Conservation (phyloP, 1,140 invertebrate genomes). For the Aricia agestis region DNA sequence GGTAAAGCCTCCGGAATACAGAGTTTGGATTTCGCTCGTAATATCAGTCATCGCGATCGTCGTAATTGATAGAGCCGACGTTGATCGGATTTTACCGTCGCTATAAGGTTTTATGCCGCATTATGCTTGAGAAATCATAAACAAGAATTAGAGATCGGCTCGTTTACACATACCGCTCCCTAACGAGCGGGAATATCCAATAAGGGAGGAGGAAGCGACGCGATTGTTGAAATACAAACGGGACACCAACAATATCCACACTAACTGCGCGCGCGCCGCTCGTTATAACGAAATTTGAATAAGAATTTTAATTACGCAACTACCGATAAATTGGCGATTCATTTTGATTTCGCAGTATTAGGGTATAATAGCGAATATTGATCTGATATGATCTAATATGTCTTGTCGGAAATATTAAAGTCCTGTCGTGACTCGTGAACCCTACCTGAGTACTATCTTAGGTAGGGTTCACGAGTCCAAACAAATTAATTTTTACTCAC, state of each 20-base stretch:
- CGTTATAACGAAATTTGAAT: constrained; percentile 14
- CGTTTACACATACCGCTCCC: constrained; percentile 71
- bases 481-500: too few species aligned
- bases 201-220: constrained; percentile 59
- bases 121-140: constrained; percentile 53
- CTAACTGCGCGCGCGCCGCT: constrained; percentile 1
- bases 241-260: constrained; percentile 9
- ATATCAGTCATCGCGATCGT: neutral
- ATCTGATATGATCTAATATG: too few species aligned
- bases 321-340: neutral
- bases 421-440: too few species aligned
- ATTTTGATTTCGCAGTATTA: neutral
- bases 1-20: neutral
- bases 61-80: constrained; percentile 25
- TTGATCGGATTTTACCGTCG: constrained; percentile 28
- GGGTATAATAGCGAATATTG: too few species aligned
- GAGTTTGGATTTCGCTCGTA: neutral
- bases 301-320: constrained; percentile 5
- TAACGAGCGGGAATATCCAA: constrained; percentile 64
- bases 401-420: neutral
- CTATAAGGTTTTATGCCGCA: constrained; percentile 51
- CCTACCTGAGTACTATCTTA: too few species aligned
- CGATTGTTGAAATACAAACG: constrained; percentile 23
- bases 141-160: constrained; percentile 70
- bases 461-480: too few species aligned